Base-by-base conservation (phyloP, 2,797 vertebrate genomes). In the Sorex maritimensis region DNA sequence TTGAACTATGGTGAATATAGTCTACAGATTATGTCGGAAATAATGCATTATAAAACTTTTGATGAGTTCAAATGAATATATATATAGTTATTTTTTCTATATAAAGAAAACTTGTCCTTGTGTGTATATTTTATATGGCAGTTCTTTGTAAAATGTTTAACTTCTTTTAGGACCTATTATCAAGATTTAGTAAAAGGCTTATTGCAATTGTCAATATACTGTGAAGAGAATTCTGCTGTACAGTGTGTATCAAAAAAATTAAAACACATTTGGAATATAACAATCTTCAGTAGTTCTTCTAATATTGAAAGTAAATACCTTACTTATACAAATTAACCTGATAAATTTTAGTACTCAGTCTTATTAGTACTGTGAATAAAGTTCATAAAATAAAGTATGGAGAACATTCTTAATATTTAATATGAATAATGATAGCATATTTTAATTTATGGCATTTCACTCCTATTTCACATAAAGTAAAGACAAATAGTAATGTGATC, bases 1-100 rank as follows among this genome's bases (percentile, higher is more conserved):
- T 0, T 77, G 96, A 96, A 92, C 41, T 52, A 78, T 94, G 94
- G 98, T 98, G 74, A 81, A 81, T 96, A 93, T 85, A 94, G 55
- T 19, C 38, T 65, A 0, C 13, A 30, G 0, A 61, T 10, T 84
- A n/a, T 71, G 6, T 28, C 85, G 94, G 94, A 55, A 26, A 72
- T 14, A 78, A 1, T 10, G 0, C 8, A 1, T 6, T 84, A 30
- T 61, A 63, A 88, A 63, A 88, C 46, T 28, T 15, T 91, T 34
- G 65, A 86, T 71, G 24, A 94, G 23, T 5, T 46, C 28, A 28
- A 0, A 77, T 14, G 21, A 38, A 34, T 34, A 34, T 34, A 34
- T 34, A 34, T 34, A 34, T 34, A 34, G 13, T 94, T 63, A 28
- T 89, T 89, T 79, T 0, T 34, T 30, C 24, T 71, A 24, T 41